Evolutionary conservation across 2,888 invertebrate genomes (phyloP).

Genomic region (Pyrrhia umbra): DNA sequence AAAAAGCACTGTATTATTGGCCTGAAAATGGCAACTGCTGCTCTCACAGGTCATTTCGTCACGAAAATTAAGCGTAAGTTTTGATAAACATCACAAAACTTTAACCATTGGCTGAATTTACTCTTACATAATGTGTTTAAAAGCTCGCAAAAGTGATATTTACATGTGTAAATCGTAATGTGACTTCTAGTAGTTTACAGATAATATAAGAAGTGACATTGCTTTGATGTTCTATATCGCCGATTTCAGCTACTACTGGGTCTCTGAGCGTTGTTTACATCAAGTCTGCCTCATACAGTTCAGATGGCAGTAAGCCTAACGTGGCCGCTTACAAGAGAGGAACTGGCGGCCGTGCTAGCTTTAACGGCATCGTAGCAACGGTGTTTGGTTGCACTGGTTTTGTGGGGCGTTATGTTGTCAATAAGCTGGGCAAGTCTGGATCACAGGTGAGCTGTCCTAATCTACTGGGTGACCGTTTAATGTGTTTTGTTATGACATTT

Average conservation of each 20-base stretch:
- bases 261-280: conserved; percentile 84
- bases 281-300: conserved; percentile 88
- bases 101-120: conserved; percentile 34
- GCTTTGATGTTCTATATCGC: conserved; percentile 1
- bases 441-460: conserved; percentile 92
- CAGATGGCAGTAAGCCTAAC: conserved; percentile 89
- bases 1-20: conserved; percentile 54
- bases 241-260: conserved; percentile 80
- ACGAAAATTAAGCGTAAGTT: conserved; percentile 83
- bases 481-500: conserved; percentile 7
- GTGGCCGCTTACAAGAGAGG: conserved; percentile 94
- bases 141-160: conserved; percentile 19
- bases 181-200: conserved; percentile 14
- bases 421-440: conserved; percentile 96
- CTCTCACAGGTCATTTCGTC: conserved; percentile 79
- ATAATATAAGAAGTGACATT: conserved; percentile 3
- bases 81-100: conserved; percentile 9
- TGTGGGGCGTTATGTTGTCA: conserved; percentile 96
- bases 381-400: conserved; percentile 98
- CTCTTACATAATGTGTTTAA: conserved; percentile 81
- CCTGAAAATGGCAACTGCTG: conserved; percentile 85
- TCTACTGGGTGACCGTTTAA: no score
- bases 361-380: conserved; percentile 99
- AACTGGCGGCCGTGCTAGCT: conserved; percentile 98
- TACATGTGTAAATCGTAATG: conserved; percentile 20